Evolutionary conservation across 2,888 invertebrate genomes (phyloP).

Genomic region (Oscheius sp.): DNA sequence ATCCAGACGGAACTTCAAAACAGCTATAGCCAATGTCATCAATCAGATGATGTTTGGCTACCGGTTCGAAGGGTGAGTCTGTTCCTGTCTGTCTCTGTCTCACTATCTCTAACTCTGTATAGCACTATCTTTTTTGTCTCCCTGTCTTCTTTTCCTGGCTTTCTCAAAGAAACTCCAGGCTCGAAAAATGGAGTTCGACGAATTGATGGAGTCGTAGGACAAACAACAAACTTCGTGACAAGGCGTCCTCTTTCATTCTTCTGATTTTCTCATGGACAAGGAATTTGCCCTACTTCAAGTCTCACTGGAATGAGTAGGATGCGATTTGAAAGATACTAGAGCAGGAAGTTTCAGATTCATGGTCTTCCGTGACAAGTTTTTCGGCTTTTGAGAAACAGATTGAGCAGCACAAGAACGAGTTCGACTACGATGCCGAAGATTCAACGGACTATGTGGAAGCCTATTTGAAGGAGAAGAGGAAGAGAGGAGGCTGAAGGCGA

Average conservation of each 20-base stretch:
- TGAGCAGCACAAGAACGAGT: conserved; percentile 42
- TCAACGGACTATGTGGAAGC: conserved; percentile 47
- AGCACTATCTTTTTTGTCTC: no score
- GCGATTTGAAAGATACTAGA: not conserved
- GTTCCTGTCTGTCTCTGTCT: not conserved
- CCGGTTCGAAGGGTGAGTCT: conserved; percentile 38
- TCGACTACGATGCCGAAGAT: conserved; percentile 31
- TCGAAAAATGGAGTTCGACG: not conserved
- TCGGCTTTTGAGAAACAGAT: conserved; percentile 49
- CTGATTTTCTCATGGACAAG: conserved; percentile 4
- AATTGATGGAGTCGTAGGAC: conserved; percentile 4
- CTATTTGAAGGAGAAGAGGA: conserved; percentile 48
- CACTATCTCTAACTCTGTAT: not conserved
- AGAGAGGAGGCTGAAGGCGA: conserved; percentile 43
- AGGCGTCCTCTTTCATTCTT: conserved; percentile 1
- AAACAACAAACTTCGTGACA: conserved; percentile 2
- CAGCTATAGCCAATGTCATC: conserved; percentile 45
- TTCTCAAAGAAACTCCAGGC: not conserved
- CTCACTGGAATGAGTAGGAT: not conserved
- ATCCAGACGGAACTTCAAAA: conserved; percentile 35
- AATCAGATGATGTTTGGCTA: conserved; percentile 50
- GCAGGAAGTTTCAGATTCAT: conserved; percentile 29
- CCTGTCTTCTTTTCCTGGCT: no score
- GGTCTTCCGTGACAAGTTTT: conserved; percentile 41
- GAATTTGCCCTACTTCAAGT: conserved; percentile 12